Percentiles rank a stretch among this genome's conserved stretches.
Conservation (phyloP, 1,140 invertebrate species). For the Drosophila saltans region DNA sequence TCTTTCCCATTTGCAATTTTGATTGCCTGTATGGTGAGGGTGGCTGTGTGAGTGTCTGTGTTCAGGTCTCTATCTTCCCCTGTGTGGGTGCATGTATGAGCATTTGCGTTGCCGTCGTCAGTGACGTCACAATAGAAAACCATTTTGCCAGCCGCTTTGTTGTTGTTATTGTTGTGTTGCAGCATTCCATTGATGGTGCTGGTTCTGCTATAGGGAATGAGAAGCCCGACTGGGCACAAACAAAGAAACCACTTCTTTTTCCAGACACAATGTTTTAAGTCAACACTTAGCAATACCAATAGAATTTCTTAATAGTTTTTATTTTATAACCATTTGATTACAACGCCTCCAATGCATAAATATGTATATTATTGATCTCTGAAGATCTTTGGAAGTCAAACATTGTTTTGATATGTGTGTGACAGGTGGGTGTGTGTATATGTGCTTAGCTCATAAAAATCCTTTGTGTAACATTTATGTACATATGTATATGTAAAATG, state of each 20-base stretch:
- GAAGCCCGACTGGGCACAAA: slow-evolving; percentile 23
- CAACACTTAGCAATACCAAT: background rate
- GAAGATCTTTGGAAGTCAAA: no score
- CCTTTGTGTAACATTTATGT: no score
- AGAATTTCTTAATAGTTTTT: background rate
- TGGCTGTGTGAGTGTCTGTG: slow-evolving; percentile 30
- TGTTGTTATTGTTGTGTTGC: slow-evolving; percentile 24
- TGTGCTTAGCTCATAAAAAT: no score
- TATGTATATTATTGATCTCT: no score
- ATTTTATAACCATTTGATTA: no score
- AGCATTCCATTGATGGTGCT: slow-evolving; percentile 12
- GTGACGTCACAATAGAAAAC: slow-evolving; percentile 81
- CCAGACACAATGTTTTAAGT: background rate
- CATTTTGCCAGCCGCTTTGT: slow-evolving; percentile 41
- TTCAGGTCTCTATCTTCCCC: background rate
- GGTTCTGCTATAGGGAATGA: slow-evolving; percentile 1
- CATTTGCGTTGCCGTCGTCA: slow-evolving; percentile 66
- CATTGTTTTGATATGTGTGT: no score
- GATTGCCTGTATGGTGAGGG: slow-evolving; percentile 20
- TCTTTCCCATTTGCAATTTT: slow-evolving; percentile 46
- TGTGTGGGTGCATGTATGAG: slow-evolving; percentile 35
- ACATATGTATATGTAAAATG: no score
- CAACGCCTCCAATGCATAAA: no score
- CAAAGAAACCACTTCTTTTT: background rate
- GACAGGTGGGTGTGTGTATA: no score